A percentile compares a stretch with the other conserved stretches of the same genome.
Evolutionary conservation across 2,797 vertebrate genomes (phyloP).

Genomic region (Epinephelus awoara): DNA sequence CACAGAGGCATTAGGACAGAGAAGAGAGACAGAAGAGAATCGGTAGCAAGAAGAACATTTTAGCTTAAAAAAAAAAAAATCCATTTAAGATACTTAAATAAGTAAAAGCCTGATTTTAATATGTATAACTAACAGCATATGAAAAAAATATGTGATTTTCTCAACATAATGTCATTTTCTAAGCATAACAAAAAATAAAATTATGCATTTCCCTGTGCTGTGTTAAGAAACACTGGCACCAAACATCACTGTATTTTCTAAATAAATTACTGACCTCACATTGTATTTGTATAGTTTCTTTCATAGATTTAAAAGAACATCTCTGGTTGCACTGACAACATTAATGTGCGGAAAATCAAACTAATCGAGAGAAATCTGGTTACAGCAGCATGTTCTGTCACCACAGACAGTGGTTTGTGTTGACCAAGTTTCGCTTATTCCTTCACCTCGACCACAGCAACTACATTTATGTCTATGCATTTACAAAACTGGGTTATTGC

Average conservation of each 20-base stretch:
- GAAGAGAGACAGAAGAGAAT: not conserved
- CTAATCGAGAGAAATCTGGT: not conserved
- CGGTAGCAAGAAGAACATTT: not conserved
- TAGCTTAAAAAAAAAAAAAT: not conserved
- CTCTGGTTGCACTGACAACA: not conserved
- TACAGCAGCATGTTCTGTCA: not conserved
- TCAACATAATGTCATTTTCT: not conserved
- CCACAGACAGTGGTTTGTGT: not conserved
- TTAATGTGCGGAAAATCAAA: not conserved
- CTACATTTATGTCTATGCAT: not conserved
- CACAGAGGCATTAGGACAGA: conserved; percentile 8
- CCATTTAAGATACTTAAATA: not conserved
- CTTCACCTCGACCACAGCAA: not conserved
- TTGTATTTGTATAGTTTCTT: not conserved
- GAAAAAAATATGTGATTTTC: not conserved
- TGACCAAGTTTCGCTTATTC: not conserved
- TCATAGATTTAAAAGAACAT: not conserved
- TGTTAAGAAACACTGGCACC: not conserved
- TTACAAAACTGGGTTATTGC: conserved; percentile 9
- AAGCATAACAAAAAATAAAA: not conserved
- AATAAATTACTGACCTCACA: not conserved
- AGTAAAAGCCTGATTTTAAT: not conserved
- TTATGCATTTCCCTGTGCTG: not conserved
- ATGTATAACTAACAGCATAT: not conserved
- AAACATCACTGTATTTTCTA: not conserved